A percentile compares a stretch with the other conserved stretches of the same genome.
phyloP scores from a whole-genome alignment of 2,113 vertebrate species.

The Numida meleagris region DNA sequence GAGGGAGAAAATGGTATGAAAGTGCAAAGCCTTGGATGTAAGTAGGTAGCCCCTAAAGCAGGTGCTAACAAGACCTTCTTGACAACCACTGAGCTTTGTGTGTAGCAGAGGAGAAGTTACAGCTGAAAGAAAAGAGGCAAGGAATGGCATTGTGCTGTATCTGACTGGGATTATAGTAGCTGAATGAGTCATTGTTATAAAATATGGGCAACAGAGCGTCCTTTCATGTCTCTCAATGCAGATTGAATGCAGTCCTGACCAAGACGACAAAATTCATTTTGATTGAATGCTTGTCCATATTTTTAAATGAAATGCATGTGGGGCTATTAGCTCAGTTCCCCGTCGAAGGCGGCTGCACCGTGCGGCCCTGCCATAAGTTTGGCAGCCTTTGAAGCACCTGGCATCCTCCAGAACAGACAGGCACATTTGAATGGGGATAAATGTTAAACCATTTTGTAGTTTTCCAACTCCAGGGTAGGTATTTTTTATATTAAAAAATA shows the following conservation, averaged over 20 bases:
- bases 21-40: conserved; percentile 42
- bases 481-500: neutral
- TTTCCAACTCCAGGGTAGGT: conserved; percentile 16
- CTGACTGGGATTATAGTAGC: conserved; percentile 40
- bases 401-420: conserved; percentile 34
- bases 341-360: neutral
- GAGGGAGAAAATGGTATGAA: conserved; percentile 9
- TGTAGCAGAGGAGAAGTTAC: conserved; percentile 55
- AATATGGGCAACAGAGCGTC: conserved; percentile 3
- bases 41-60: conserved; percentile 35
- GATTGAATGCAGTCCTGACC: conserved; percentile 43
- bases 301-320: conserved; percentile 60
- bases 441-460: conserved; percentile 9
- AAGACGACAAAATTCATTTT: conserved; percentile 66
- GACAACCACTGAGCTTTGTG: conserved; percentile 50
- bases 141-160: conserved; percentile 41
- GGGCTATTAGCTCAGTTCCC: conserved; percentile 43
- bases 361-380: conserved; percentile 26
- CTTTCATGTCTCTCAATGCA: conserved; percentile 61
- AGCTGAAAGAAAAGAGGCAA: conserved; percentile 46
- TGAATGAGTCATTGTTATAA: conserved; percentile 49
- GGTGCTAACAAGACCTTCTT: conserved; percentile 46
- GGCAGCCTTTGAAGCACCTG: conserved; percentile 46
- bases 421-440: conserved; percentile 25
- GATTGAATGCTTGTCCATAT: conserved; percentile 30